Evolutionary conservation across 2,113 vertebrate species (phyloP).

Genomic region (Dissostichus mawsoni): DNA sequence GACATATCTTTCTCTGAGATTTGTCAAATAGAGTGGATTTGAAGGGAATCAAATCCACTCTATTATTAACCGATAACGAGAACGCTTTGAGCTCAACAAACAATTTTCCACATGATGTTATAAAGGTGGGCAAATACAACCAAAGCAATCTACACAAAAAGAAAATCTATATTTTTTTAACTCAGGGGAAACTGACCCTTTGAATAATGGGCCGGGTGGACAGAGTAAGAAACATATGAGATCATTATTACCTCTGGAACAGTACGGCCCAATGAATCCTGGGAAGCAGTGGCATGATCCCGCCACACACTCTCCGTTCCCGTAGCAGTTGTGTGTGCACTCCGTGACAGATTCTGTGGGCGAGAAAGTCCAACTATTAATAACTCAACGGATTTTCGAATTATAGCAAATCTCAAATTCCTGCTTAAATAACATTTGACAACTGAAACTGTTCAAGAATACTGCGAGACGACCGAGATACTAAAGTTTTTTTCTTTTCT

Average conservation of each 20-base stretch:
- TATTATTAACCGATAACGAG: too few relatives aligned
- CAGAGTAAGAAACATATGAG: not conserved
- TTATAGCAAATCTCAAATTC: conserved; percentile 36
- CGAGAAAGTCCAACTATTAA: conserved; percentile 53
- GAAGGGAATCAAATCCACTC: too few relatives aligned
- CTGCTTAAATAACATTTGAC: conserved; percentile 46
- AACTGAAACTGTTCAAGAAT: conserved; percentile 33
- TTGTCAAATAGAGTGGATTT: too few relatives aligned
- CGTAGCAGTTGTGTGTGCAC: conserved; percentile 97
- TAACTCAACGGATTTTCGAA: conserved; percentile 47
- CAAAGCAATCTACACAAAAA: too few relatives aligned
- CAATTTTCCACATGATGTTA: too few relatives aligned
- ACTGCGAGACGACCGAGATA: conserved; percentile 12
- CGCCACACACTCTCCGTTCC: conserved; percentile 97
- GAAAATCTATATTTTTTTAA: not conserved
- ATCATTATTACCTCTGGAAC: conserved; percentile 91
- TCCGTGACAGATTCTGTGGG: conserved; percentile 94
- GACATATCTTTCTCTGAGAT: too few relatives aligned
- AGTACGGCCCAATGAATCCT: conserved; percentile 96
- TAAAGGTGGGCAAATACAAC: too few relatives aligned
- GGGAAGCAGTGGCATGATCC: conserved; percentile 98
- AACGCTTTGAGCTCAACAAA: not conserved
- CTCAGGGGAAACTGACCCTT: conserved; percentile 13
- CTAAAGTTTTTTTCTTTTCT: conserved; percentile 3
- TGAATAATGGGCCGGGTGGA: conserved; percentile 3